Conservation (phyloP, 2,797 vertebrate species). For the Phalanger gymnotis region DNA sequence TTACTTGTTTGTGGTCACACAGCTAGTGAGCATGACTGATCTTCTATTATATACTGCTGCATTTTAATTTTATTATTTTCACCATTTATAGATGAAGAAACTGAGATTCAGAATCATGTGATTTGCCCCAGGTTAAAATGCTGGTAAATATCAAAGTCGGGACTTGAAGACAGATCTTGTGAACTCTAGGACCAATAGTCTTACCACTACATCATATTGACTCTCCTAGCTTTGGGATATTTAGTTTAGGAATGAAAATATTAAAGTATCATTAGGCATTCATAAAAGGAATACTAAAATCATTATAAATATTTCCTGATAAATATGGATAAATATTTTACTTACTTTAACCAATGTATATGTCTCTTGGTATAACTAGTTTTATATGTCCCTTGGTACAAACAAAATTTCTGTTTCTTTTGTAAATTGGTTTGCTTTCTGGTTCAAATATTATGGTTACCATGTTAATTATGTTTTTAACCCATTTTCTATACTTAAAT, state of each 20-base stretch:
- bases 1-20: not conserved
- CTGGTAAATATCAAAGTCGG: not conserved
- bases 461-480: conserved; percentile 24
- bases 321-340: conserved; percentile 15
- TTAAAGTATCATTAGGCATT: conserved; percentile 33
- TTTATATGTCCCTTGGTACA: not conserved
- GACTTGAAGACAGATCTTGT: not conserved
- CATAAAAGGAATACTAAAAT: conserved; percentile 7
- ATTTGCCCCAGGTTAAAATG: not conserved
- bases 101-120: not conserved
- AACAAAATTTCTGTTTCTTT: conserved; percentile 6
- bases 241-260: not conserved
- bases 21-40: not conserved
- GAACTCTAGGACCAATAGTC: not conserved
- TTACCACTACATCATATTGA: not conserved
- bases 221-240: conserved; percentile 12
- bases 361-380: not conserved
- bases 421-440: not conserved
- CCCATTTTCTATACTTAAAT: not conserved
- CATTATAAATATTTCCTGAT: conserved; percentile 6
- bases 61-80: not conserved
- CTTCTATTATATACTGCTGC: not conserved
- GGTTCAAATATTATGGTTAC: not conserved
- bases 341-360: not conserved
- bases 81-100: not conserved